phyloP scores from a whole-genome alignment of 2,888 invertebrate species.

The Latrodectus hesperus region DNA sequence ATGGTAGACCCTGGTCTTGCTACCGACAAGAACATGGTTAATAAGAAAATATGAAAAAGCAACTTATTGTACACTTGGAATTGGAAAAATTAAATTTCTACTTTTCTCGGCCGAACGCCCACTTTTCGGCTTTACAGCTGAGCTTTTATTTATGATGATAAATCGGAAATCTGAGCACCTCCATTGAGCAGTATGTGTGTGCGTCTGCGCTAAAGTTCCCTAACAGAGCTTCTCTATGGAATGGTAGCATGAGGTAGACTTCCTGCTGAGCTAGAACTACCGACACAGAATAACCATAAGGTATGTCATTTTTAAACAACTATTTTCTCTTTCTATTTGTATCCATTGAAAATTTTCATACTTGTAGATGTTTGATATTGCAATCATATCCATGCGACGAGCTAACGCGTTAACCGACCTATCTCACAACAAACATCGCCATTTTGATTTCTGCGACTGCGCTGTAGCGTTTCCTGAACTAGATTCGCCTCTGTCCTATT shows the following conservation, averaged over 20 bases:
- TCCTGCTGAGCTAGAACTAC: slow-evolving; percentile 20
- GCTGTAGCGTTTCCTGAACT: slow-evolving; percentile 60
- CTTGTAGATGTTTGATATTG: neutral
- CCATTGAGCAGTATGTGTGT: slow-evolving; percentile 69
- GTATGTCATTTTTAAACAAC: slow-evolving; percentile 42
- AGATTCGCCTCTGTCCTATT: slow-evolving; percentile 42
- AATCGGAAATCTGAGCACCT: slow-evolving; percentile 69
- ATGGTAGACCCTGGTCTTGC: slow-evolving; percentile 38
- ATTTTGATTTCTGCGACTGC: slow-evolving; percentile 70
- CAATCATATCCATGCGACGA: slow-evolving; percentile 7
- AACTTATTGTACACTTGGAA: slow-evolving; percentile 8
- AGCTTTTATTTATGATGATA: slow-evolving; percentile 69
- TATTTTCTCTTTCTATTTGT: neutral
- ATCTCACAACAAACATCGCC: slow-evolving; percentile 37
- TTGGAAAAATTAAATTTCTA: slow-evolving; percentile 45
- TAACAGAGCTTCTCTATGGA: slow-evolving; percentile 41
- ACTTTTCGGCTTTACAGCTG: slow-evolving; percentile 69
- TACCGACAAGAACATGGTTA: slow-evolving; percentile 34
- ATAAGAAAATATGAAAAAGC: slow-evolving; percentile 30
- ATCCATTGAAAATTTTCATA: slow-evolving; percentile 1
- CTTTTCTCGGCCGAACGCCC: slow-evolving; percentile 54
- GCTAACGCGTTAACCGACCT: neutral
- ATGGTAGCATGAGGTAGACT: slow-evolving; percentile 32
- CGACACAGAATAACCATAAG: slow-evolving; percentile 11
- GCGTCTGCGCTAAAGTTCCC: slow-evolving; percentile 69